Conservation (phyloP, 2,888 invertebrate species). For the Pantelozetes paolii region DNA sequence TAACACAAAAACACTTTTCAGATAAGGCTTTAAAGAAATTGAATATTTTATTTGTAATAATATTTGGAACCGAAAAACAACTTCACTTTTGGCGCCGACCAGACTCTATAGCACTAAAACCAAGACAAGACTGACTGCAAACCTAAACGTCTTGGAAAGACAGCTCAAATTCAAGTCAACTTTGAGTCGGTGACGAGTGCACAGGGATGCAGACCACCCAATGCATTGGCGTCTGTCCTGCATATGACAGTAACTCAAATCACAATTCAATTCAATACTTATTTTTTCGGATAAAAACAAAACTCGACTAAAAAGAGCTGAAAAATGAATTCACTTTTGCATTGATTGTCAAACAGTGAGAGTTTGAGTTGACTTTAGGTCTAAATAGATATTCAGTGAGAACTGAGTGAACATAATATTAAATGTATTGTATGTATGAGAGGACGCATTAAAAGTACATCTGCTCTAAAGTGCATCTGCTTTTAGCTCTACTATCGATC, state of each 20-base stretch:
- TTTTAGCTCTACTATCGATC: conserved; percentile 21
- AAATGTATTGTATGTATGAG: conserved; percentile 11
- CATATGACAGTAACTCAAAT: conserved; percentile 22
- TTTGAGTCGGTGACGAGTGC: neutral
- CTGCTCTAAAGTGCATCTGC: conserved; percentile 34
- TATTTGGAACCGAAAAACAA: conserved; percentile 30
- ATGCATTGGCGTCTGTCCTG: conserved; percentile 34
- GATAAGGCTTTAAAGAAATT: conserved; percentile 32
- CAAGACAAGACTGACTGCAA: conserved; percentile 5
- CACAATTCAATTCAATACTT: neutral
- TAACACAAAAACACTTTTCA: conserved; percentile 11
- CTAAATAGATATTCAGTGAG: conserved; percentile 20
- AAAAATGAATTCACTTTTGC: conserved; percentile 17
- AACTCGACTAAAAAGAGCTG: conserved; percentile 18
- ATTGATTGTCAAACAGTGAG: conserved; percentile 1
- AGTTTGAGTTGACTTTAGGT: conserved; percentile 21
- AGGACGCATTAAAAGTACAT: conserved; percentile 30
- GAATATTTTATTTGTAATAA: conserved; percentile 34
- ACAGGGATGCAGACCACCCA: conserved; percentile 24
- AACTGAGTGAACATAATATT: conserved; percentile 1
- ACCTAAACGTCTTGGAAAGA: neutral
- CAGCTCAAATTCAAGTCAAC: conserved; percentile 14
- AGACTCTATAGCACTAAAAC: conserved; percentile 30
- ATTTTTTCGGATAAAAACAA: neutral
- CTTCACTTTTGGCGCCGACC: conserved; percentile 27